phyloP scores from a whole-genome alignment of 2,888 invertebrate genomes.

The Magallana nippona region DNA sequence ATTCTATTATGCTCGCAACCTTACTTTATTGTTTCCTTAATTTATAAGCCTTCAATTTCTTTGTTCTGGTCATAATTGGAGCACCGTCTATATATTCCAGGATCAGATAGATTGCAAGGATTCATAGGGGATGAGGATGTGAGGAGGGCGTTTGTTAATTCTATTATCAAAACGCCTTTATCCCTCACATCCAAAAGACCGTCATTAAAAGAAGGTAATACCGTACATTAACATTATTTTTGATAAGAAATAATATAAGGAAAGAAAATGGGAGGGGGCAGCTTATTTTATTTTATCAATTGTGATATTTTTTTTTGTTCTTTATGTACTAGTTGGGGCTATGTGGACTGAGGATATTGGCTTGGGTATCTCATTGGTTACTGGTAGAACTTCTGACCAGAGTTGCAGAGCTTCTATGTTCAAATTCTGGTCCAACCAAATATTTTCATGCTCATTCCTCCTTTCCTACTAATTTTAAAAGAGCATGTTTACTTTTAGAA shows the following conservation, averaged over 20 bases:
- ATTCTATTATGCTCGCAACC: no score
- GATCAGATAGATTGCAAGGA: neutral
- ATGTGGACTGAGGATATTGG: no score
- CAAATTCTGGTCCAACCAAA: neutral
- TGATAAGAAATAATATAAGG: neutral
- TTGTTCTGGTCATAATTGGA: neutral
- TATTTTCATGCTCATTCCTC: neutral
- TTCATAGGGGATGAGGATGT: neutral
- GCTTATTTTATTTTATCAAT: no score
- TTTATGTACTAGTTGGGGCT: no score
- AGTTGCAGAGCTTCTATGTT: no score
- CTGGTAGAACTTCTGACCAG: no score
- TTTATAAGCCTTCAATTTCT: neutral
- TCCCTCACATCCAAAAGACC: neutral
- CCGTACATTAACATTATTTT: neutral
- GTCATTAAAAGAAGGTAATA: neutral
- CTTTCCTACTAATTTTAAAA: neutral
- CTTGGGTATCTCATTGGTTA: no score
- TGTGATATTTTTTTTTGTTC: no score
- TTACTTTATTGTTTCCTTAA: neutral
- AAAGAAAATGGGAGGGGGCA: neutral
- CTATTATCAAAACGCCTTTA: neutral
- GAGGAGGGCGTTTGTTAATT: neutral
- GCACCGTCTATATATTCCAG: neutral
- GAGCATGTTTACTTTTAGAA: no score